Conservation (phyloP, 2,888 invertebrate genomes). For the Apodemia mormo region DNA sequence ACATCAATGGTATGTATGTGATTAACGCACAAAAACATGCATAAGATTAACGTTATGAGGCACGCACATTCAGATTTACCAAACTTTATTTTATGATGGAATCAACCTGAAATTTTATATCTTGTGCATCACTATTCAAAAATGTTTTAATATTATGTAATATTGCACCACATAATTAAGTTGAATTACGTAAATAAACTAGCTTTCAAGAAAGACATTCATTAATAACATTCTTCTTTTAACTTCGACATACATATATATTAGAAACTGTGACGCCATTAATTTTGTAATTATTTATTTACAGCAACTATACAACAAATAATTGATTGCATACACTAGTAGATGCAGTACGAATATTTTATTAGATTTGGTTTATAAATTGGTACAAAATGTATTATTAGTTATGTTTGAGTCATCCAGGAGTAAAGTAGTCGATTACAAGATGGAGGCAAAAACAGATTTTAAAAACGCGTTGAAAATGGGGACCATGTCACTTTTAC, state of each 20-base stretch:
- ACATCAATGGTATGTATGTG: too few species aligned
- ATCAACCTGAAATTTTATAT: too few species aligned
- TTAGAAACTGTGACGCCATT: not conserved
- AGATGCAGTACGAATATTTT: not conserved
- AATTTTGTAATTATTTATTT: not conserved
- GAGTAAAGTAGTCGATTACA: not conserved
- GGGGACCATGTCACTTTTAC: not conserved
- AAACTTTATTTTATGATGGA: too few species aligned
- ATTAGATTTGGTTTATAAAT: not conserved
- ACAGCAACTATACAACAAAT: not conserved
- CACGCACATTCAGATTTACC: too few species aligned
- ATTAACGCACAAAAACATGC: too few species aligned
- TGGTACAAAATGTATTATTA: not conserved
- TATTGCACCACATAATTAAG: too few species aligned
- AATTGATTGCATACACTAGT: not conserved
- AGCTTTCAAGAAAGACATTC: not conserved
- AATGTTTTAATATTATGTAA: too few species aligned
- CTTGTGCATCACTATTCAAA: too few species aligned
- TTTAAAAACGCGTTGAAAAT: slow-evolving; percentile 13
- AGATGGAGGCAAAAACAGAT: slow-evolving; percentile 15
- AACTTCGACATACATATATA: not conserved
- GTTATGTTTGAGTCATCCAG: not conserved
- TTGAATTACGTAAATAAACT: too few species aligned
- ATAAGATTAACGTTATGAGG: too few species aligned
- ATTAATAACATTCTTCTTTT: not conserved